Conservation (phyloP, 2,888 invertebrate genomes). For the Papilio protenor region DNA sequence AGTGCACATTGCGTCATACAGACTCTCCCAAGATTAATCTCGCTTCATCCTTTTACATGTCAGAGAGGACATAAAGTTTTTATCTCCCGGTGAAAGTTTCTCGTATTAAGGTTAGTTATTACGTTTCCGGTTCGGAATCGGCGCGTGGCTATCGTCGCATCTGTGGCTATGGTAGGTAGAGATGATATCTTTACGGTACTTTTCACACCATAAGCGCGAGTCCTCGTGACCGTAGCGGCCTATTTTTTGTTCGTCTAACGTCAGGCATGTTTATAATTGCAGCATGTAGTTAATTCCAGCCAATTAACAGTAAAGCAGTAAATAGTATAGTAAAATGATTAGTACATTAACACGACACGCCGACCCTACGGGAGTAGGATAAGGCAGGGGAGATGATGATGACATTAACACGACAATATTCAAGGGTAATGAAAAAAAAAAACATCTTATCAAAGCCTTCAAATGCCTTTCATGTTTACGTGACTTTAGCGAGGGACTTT, state of each 20-base stretch:
- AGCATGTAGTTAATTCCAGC: conserved; percentile 53
- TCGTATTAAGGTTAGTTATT: conserved; percentile 48
- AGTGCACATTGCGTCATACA: conserved; percentile 20
- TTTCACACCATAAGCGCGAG: conserved; percentile 57
- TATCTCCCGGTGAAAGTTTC: conserved; percentile 70
- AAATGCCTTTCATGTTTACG: not conserved
- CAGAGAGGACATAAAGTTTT: conserved; percentile 59
- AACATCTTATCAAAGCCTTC: not conserved
- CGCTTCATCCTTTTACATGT: conserved; percentile 63
- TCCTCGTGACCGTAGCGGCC: conserved; percentile 46
- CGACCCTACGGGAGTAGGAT: too few species aligned
- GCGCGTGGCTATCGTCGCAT: conserved; percentile 52
- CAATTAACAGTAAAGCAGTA: conserved; percentile 51
- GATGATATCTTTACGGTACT: conserved; percentile 56
- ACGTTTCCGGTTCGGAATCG: conserved; percentile 54
- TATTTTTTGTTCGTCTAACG: conserved; percentile 46
- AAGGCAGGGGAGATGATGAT: too few species aligned
- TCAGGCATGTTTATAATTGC: conserved; percentile 47
- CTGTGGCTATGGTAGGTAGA: conserved; percentile 51
- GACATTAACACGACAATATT: conserved; percentile 34
- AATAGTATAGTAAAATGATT: conserved; percentile 5
- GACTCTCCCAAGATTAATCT: conserved; percentile 57
- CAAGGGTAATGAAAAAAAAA: not conserved
- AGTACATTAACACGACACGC: conserved; percentile 41
- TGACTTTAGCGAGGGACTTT: not conserved